Evolutionary conservation across 2,113 vertebrate species (phyloP).

Genomic region (rabbit (Oryctolagus cuniculus)): DNA sequence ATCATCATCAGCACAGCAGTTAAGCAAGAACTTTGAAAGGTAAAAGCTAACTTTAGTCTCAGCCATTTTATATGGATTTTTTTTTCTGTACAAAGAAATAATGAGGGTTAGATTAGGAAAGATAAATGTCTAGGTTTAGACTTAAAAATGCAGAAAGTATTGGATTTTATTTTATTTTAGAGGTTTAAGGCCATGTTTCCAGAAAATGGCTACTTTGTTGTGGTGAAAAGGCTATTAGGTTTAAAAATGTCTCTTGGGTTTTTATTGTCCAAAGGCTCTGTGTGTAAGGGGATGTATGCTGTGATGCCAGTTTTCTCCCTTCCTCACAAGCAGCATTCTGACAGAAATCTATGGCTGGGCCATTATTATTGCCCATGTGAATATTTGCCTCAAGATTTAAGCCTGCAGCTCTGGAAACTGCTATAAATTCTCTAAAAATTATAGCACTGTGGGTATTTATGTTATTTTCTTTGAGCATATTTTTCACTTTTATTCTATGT

Average conservation of each 20-base stretch:
- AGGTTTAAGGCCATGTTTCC: neutral
- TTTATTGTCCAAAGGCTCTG: neutral
- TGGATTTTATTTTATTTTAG: conserved; percentile 56
- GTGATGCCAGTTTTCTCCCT: conserved; percentile 7
- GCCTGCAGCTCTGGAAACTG: conserved; percentile 11
- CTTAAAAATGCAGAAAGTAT: conserved; percentile 44
- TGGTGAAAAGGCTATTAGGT: neutral
- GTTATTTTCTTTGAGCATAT: conserved; percentile 59
- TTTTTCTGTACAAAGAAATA: conserved; percentile 4
- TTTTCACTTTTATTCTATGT: conserved; percentile 65
- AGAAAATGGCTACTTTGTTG: conserved; percentile 27
- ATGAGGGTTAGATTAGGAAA: conserved; percentile 28
- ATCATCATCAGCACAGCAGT: neutral
- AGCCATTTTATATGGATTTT: conserved; percentile 40
- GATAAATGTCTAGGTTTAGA: conserved; percentile 33
- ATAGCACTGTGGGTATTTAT: conserved; percentile 57
- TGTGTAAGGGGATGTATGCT: neutral
- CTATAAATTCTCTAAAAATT: conserved; percentile 69
- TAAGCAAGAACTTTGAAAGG: neutral
- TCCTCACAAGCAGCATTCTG: neutral
- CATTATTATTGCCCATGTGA: conserved; percentile 27
- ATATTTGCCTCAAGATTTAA: conserved; percentile 62
- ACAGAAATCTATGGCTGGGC: conserved; percentile 3
- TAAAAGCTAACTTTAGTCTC: conserved; percentile 20
- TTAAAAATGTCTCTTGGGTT: conserved; percentile 15